Evolutionary conservation across 2,113 vertebrate genomes (phyloP).

Genomic region (Sinosuthora webbiana): DNA sequence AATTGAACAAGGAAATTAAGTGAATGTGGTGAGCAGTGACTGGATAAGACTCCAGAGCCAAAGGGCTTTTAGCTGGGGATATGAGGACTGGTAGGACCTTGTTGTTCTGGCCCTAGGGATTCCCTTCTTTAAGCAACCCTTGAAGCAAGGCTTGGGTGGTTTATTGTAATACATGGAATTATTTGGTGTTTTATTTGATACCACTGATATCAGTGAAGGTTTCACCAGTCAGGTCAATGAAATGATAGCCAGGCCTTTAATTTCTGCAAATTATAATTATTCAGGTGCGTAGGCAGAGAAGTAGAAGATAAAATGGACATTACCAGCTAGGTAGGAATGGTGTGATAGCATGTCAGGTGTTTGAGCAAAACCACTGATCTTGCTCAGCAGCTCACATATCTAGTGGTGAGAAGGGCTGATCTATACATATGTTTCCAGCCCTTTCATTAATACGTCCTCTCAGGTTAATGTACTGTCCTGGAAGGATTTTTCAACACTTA

Average conservation of each 20-base stretch:
- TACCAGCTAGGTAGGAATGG: background rate
- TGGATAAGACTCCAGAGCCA: background rate
- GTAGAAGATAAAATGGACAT: background rate
- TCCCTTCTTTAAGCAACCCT: background rate
- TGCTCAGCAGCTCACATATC: background rate
- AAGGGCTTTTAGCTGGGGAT: background rate
- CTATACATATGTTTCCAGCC: background rate
- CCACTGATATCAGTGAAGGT: background rate
- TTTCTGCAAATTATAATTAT: background rate
- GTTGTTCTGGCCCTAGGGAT: background rate
- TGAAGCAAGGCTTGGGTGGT: background rate
- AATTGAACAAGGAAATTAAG: background rate
- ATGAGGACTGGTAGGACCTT: background rate
- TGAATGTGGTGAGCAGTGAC: background rate
- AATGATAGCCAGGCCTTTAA: background rate
- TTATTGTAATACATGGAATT: background rate
- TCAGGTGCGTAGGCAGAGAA: background rate
- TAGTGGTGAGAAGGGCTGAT: background rate
- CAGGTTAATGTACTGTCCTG: background rate
- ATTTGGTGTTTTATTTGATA: background rate
- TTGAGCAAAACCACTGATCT: background rate
- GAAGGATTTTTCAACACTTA: background rate
- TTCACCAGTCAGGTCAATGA: background rate
- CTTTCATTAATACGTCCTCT: background rate
- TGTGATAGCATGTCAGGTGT: fast-evolving